These are phyloP conservation scores for Pristionchus pacificus DNA, from an alignment of 1,140 invertebrate genomes.

Conservation along the genomic window DNA sequence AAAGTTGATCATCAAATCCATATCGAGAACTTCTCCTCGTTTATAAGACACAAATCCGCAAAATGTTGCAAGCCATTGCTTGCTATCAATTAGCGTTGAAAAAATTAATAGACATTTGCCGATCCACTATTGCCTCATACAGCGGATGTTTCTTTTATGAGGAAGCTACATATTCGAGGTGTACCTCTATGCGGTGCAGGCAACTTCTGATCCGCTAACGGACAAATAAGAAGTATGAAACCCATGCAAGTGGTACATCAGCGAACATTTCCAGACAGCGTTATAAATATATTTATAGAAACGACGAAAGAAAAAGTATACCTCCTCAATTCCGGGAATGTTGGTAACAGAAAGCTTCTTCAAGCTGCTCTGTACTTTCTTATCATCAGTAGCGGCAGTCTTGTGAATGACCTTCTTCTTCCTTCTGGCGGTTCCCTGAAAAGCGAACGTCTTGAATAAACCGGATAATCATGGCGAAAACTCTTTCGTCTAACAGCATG, in stretches of 20 bases:
- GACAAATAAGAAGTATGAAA: too few relatives aligned
- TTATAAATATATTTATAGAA: neutral
- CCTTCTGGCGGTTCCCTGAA: constrained; percentile 83
- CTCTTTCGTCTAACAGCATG: neutral
- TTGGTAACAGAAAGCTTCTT: constrained; percentile 95
- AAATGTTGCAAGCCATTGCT: too few relatives aligned
- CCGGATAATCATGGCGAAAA: neutral
- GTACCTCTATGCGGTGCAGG: too few relatives aligned
- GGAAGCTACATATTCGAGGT: too few relatives aligned
- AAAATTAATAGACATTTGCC: too few relatives aligned
- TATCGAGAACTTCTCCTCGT: constrained; percentile 60
- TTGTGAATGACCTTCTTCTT: constrained; percentile 99
- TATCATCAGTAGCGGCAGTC: constrained; percentile 96
- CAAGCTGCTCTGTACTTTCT: constrained; percentile 93
- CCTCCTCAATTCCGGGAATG: constrained; percentile 95
- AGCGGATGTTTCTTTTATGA: too few relatives aligned
- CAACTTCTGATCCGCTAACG: too few relatives aligned
- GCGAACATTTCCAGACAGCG: neutral
- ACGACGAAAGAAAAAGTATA: constrained; percentile 41
- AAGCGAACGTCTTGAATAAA: neutral
- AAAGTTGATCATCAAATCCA: neutral
- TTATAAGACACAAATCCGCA: too few relatives aligned
- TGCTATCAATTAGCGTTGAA: too few relatives aligned
- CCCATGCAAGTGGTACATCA: too few relatives aligned
- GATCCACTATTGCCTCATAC: too few relatives aligned